Percentiles rank a stretch among this genome's conserved stretches.
These are phyloP conservation scores for Anneissia japonica DNA, from an alignment of 35 echinoderm and acorn worm species.

Conservation along the genomic window DNA sequence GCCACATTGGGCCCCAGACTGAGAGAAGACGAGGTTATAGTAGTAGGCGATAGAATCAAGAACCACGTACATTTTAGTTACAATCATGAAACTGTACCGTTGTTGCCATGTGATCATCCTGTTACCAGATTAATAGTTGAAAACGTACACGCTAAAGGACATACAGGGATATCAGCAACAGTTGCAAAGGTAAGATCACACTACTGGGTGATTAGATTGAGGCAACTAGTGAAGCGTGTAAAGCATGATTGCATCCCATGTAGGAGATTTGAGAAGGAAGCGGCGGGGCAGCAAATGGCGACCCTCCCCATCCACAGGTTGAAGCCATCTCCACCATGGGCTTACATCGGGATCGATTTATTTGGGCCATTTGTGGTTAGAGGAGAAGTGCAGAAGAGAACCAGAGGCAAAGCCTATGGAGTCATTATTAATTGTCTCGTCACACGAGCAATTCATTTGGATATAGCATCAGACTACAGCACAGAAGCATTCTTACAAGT, in stretches of 20 bases:
- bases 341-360: slow-evolving; percentile 35
- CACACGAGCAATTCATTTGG: slow-evolving; percentile 39
- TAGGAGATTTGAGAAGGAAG: neutral
- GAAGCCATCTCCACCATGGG: slow-evolving; percentile 50
- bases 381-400: slow-evolving; percentile 40
- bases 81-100: slow-evolving; percentile 25
- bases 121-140: slow-evolving; percentile 26
- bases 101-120: slow-evolving; percentile 13
- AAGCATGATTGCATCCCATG: slow-evolving; percentile 32
- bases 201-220: slow-evolving; percentile 29
- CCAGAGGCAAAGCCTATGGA: slow-evolving; percentile 43
- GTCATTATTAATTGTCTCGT: slow-evolving; percentile 34
- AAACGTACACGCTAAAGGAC: slow-evolving; percentile 20
- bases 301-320: slow-evolving; percentile 10
- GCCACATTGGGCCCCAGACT: slow-evolving; percentile 3
- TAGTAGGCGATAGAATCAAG: slow-evolving; percentile 30
- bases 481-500: slow-evolving; percentile 27
- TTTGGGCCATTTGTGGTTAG: slow-evolving; percentile 44
- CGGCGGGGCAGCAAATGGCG: slow-evolving; percentile 41
- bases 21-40: slow-evolving; percentile 20
- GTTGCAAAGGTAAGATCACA: slow-evolving; percentile 28
- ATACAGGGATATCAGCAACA: slow-evolving; percentile 7
- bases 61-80: slow-evolving; percentile 38
- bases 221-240: slow-evolving; percentile 19
- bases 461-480: slow-evolving; percentile 21